Evolutionary conservation across 2,797 vertebrate genomes (phyloP), one percentile per base, ranked within the genome.

Genomic region (Lepilemur ruficaudatus): DNA sequence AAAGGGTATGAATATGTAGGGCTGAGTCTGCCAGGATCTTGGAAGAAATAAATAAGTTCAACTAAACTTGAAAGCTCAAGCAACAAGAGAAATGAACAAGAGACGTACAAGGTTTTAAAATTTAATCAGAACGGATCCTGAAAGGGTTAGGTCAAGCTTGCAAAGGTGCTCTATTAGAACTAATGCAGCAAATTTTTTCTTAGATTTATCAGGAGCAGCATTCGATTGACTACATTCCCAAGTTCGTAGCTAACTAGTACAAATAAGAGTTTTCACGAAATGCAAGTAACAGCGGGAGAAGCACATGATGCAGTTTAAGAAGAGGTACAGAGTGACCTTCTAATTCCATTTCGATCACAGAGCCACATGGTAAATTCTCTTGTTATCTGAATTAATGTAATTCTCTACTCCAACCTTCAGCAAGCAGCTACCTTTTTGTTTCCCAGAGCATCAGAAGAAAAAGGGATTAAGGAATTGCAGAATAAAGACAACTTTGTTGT

Each of bases 371-470:
- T 67, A 90, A 82, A 91, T 90, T 63, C 43, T 84, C 46, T 94
- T 91, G 57, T 91, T 97, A 96, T 91, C 70, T 94, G 89, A 96
- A 96, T 96, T 92, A 95, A 91, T 90, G 38, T 78, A 83, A 90
- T 95, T 96, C 61, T 88, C 73, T 79, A 43, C 9, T 70, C 17
- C 30, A 48, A 59, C 17, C 57, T 25, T 91, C 55, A n/a, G 35
- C 88, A 43, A 94, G 20, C 22, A 96, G 35, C 50, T 82, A 84
- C 15, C 32, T 57, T 89, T 73, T 90, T 94, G 76, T 83, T 94
- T 95, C 46, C 32, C 46, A 85, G 11, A 93, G 41, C 41, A 88
- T 88, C 67, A 81, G 89, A 93, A 59, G 32, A 57, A 93, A 97
- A 93, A 72, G 57, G 25, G 38, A 89, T 81, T 96, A 79, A 83